Percentiles rank a stretch among this genome's conserved stretches.
Conservation (phyloP, 1,140 invertebrate genomes). For the Acromyrmex heyeri region DNA sequence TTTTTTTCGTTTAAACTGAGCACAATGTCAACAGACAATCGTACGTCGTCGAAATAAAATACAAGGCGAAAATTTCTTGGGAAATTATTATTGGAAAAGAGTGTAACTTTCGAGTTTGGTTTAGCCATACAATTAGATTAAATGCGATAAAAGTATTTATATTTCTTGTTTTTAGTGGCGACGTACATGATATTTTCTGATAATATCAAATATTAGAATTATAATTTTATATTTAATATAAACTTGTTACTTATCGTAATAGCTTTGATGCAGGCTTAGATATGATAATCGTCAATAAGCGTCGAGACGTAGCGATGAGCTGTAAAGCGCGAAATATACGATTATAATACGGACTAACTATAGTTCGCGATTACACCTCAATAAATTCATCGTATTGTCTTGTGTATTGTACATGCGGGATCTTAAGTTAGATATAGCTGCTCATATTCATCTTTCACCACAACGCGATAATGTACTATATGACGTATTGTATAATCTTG, state of each 20-base stretch:
- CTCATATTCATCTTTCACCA: background rate
- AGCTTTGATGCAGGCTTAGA: conserved; percentile 55
- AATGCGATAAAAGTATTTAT: background rate
- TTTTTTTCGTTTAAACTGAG: conserved; percentile 5
- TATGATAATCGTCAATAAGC: conserved; percentile 42
- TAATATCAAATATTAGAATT: conserved; percentile 39
- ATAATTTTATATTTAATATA: conserved; percentile 39
- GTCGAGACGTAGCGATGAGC: conserved; percentile 23
- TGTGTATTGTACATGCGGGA: background rate
- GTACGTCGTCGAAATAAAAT: conserved; percentile 20
- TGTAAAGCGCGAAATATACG: conserved; percentile 39
- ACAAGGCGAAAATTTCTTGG: background rate
- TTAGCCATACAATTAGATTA: conserved; percentile 14
- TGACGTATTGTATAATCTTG: conserved; percentile 5
- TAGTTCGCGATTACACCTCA: conserved; percentile 56
- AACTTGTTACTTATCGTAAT: conserved; percentile 20
- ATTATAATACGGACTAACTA: conserved; percentile 65
- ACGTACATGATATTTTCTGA: conserved; percentile 36
- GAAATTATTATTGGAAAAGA: background rate
- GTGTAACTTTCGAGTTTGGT: background rate
- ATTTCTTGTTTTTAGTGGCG: background rate
- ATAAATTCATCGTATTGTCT: conserved; percentile 1
- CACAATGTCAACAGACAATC: conserved; percentile 36
- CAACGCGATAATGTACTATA: conserved; percentile 39
- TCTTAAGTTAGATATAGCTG: background rate